Evolutionary conservation across 2,888 invertebrate genomes (phyloP), one percentile per base, ranked within the genome.

Genomic region (Cybosia mesomella): DNA sequence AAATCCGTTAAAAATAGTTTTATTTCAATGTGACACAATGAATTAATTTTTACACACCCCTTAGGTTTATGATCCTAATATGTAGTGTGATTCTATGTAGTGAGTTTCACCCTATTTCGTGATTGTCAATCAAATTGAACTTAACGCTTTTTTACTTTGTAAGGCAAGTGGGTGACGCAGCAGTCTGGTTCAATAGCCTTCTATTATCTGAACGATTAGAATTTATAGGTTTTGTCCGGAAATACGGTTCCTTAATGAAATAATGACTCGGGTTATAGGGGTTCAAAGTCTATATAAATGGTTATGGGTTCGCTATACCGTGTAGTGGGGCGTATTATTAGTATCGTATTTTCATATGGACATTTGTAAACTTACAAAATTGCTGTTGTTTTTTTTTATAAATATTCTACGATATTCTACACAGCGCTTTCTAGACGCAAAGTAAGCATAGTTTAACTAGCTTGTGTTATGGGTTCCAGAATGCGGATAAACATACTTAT

Each of bases 311-410:
- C 21, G 68, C 59, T 65, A 60, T 55, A 66, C 72, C 67, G 59
- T 55, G 54, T 54, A 39, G 55, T 28, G 49, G 55, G 59, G 57
- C 64, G 65, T n/a, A n/a, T n/a, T 76, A 76, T 73, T 76, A 74
- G 71, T 65, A 68, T 57, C n/a, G 24, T 39, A 69, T 79, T 68
- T 69, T 71, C 67, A n/a, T 34, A 8, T 24, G 2, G 8, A 10
- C 1, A 7, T 32, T 58, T 58, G 5, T n/a, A n/a, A n/a, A n/a
- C n/a, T n/a, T n/a, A n/a, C n/a, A n/a, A n/a, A n/a, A n/a, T n/a
- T n/a, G n/a, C n/a, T n/a, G n/a, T n/a, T n/a, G n/a, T n/a, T n/a
- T n/a, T n/a, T n/a, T n/a, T n/a, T n/a, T n/a, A n/a, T n/a, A n/a
- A n/a, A n/a, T n/a, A n/a, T n/a, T n/a, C n/a, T n/a, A n/a, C n/a